These are phyloP conservation scores for Hyles lineata DNA, from an alignment of 2,888 invertebrate genomes.

Conservation along the genomic window DNA sequence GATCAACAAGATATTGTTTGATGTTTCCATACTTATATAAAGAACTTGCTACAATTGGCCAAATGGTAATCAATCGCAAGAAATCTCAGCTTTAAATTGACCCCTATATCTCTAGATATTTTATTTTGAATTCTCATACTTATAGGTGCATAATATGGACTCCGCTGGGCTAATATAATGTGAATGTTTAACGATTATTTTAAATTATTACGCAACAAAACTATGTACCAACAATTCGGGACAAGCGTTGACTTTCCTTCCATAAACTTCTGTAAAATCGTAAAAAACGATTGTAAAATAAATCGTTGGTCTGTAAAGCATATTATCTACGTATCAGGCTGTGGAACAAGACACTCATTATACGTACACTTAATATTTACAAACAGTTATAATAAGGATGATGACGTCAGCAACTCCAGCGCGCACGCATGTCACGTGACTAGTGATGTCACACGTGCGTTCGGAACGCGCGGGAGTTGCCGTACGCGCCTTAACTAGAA, in stretches of 20 bases:
- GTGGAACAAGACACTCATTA: constrained; percentile 32
- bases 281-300: neutral
- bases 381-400: neutral
- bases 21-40: too few species aligned
- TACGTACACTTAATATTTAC: constrained; percentile 24
- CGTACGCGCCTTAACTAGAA: neutral
- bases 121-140: too few species aligned
- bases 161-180: too few species aligned
- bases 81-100: too few species aligned
- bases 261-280: neutral
- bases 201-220: constrained; percentile 3
- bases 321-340: constrained; percentile 13
- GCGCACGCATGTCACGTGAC: neutral
- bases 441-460: neutral
- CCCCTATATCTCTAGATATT: too few species aligned
- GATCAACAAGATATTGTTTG: too few species aligned
- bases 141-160: too few species aligned
- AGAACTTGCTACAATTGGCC: too few species aligned
- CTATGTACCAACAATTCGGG: neutral
- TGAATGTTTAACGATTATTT: neutral
- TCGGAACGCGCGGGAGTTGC: neutral
- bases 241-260: neutral
- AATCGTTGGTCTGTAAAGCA: constrained; percentile 11
- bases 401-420: neutral
- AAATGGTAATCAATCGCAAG: too few species aligned